Evolutionary conservation across 2,888 invertebrate genomes (phyloP).

Genomic region (Hemistola chrysoprasaria): DNA sequence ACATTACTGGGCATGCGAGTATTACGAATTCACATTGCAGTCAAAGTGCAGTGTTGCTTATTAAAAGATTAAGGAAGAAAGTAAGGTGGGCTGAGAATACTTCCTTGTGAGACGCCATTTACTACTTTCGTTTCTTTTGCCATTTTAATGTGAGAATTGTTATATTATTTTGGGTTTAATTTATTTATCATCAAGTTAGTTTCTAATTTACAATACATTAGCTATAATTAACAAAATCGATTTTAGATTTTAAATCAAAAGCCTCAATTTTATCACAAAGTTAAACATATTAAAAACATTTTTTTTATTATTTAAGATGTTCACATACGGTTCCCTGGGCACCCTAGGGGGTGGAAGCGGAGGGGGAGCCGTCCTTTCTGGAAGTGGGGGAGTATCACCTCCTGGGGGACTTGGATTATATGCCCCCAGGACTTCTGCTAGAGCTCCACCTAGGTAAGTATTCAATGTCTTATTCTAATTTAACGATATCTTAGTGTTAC

Average conservation of each 20-base stretch:
- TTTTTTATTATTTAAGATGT: conserved; percentile 84
- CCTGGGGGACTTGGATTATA: conserved; percentile 72
- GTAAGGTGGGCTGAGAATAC: not conserved
- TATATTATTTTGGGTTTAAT: too few relatives aligned
- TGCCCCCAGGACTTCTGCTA: conserved; percentile 63
- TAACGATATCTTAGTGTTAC: too few relatives aligned
- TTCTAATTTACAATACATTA: too few relatives aligned
- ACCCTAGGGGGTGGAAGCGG: conserved; percentile 70
- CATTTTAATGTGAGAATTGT: too few relatives aligned
- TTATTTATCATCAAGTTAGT: too few relatives aligned
- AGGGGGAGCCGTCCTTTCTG: conserved; percentile 52
- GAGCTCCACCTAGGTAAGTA: conserved; percentile 53
- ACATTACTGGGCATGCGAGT: too few relatives aligned
- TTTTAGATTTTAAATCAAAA: not conserved
- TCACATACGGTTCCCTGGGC: conserved; percentile 94
- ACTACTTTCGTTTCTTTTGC: not conserved
- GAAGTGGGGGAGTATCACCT: conserved; percentile 61
- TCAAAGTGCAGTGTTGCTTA: too few relatives aligned
- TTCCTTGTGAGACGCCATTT: not conserved
- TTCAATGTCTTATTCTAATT: too few relatives aligned
- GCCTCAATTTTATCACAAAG: not conserved
- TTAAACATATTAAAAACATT: not conserved
- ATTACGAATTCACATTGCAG: too few relatives aligned
- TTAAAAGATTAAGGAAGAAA: not conserved
- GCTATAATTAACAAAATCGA: too few relatives aligned